Evolutionary conservation across 2,113 vertebrate species (phyloP).

Genomic region (Rattus rattus): DNA sequence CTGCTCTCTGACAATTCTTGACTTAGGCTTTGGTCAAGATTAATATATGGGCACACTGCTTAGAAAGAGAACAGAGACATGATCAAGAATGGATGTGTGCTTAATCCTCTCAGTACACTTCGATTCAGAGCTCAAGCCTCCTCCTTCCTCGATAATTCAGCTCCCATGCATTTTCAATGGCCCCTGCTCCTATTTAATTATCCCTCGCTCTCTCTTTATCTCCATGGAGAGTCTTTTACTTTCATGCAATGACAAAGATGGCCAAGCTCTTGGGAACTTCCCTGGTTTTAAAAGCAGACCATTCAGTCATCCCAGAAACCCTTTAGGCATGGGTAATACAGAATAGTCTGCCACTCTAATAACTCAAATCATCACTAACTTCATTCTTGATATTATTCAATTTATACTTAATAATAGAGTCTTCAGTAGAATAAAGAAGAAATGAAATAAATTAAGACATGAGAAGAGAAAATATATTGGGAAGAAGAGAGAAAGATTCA

Average conservation of each 20-base stretch:
- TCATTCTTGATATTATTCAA: background rate
- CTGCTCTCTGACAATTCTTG: background rate
- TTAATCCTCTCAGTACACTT: slow-evolving; percentile 16
- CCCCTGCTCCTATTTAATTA: background rate
- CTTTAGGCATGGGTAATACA: background rate
- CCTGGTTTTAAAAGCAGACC: background rate
- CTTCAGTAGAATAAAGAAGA: background rate
- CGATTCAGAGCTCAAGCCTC: background rate
- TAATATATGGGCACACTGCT: background rate
- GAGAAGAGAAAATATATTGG: background rate
- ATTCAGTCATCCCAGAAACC: background rate
- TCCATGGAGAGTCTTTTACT: background rate
- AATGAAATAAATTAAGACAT: background rate
- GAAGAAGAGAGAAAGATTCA: background rate
- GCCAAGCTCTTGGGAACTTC: background rate
- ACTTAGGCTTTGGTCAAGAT: background rate
- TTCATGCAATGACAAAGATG: background rate
- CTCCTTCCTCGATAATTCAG: background rate
- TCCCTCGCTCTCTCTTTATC: background rate
- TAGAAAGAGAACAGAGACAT: background rate
- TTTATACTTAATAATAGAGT: background rate
- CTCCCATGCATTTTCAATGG: background rate
- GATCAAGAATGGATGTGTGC: background rate
- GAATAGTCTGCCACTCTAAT: background rate
- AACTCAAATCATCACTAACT: background rate